Evolutionary conservation across 1,140 invertebrate species (phyloP).

Genomic region (Brachionus rotundiformis): DNA sequence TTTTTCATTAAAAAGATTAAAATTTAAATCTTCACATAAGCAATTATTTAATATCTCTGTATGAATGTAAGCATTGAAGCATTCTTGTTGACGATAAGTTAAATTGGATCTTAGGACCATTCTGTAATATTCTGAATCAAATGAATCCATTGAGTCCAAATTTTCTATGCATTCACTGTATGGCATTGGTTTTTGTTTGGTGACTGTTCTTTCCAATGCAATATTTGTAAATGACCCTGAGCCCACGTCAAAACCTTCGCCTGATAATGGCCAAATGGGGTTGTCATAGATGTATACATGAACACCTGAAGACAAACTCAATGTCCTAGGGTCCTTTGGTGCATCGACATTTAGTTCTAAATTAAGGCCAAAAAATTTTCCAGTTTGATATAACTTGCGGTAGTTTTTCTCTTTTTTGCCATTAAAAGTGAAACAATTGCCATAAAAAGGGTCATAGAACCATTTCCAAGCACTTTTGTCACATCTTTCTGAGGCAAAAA

Average conservation of each 20-base stretch:
- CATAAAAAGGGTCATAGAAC: constrained; percentile 14
- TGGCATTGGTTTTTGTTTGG: not conserved
- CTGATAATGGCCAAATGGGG: not conserved
- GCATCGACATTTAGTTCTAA: not conserved
- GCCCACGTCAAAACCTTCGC: not conserved
- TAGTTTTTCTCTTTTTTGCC: not conserved
- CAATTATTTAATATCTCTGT: not conserved
- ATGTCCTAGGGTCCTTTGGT: not conserved
- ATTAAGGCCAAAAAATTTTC: not conserved
- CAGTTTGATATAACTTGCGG: not conserved
- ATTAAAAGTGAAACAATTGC: constrained; percentile 28
- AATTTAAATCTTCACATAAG: not conserved
- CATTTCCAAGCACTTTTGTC: not conserved
- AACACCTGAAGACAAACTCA: not conserved
- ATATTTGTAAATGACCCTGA: not conserved
- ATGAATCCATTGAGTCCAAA: not conserved
- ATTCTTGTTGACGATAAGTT: not conserved
- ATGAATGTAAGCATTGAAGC: not conserved
- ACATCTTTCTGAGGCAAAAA: not conserved
- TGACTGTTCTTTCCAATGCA: not conserved
- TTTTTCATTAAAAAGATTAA: not conserved
- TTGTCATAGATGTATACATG: constrained; percentile 15
- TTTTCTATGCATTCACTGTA: not conserved
- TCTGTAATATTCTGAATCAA: constrained; percentile 11
- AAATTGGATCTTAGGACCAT: not conserved